These are phyloP conservation scores for Erinaceus europaeus DNA, from an alignment of 2,113 vertebrate species.

Conservation along the genomic window DNA sequence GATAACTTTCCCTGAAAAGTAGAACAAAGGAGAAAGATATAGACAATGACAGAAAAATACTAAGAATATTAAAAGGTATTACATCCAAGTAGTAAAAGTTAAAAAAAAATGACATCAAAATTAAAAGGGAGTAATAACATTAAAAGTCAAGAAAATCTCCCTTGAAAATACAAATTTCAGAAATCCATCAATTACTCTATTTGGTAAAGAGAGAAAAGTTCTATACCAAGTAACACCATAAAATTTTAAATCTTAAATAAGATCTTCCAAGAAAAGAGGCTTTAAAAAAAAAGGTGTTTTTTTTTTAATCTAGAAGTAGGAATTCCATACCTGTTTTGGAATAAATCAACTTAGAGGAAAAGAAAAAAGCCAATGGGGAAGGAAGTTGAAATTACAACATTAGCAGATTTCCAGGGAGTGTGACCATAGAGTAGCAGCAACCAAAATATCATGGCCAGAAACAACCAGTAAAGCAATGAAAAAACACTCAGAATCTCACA, in stretches of 20 bases:
- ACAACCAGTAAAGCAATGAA: no score
- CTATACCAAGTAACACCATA: not conserved
- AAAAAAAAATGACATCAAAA: constrained; percentile 12
- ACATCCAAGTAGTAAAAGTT: not conserved
- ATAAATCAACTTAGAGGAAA: not conserved
- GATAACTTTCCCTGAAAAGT: not conserved
- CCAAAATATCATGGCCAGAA: no score
- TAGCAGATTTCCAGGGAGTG: no score
- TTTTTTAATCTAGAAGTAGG: not conserved
- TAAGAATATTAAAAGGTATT: constrained; percentile 3
- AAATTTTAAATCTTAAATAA: not conserved
- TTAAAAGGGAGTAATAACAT: not conserved
- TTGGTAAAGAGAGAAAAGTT: not conserved
- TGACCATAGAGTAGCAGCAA: no score
- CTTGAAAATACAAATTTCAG: not conserved
- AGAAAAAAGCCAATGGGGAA: rapidly evolving
- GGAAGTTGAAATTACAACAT: not conserved
- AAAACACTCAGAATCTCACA: no score
- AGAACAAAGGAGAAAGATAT: not conserved
- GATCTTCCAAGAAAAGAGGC: not conserved
- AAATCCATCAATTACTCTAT: not conserved
- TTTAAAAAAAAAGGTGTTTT: not conserved
- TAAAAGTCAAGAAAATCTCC: constrained; percentile 25
- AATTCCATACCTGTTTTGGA: not conserved
- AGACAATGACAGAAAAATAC: not conserved